Evolutionary conservation across 2,888 invertebrate genomes (phyloP).

Genomic region (Stenodera caucasica): DNA sequence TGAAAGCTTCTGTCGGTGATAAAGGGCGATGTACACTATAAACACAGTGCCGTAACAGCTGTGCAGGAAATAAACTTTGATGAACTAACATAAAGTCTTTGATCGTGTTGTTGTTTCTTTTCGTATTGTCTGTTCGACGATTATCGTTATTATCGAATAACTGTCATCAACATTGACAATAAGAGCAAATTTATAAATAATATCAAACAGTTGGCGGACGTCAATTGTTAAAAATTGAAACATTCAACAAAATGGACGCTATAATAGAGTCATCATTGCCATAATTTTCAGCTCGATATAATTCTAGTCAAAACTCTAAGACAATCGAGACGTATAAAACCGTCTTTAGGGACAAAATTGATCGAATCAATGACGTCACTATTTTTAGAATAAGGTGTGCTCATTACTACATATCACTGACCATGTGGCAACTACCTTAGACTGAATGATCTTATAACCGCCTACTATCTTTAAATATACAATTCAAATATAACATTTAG

Average conservation of each 20-base stretch:
- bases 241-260: too few relatives aligned
- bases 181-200: not conserved
- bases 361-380: not conserved
- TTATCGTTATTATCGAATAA: not conserved
- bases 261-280: too few relatives aligned
- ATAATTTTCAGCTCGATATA: too few relatives aligned
- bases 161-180: not conserved
- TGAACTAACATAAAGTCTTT: not conserved
- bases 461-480: not conserved
- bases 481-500: not conserved
- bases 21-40: not conserved
- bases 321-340: too few relatives aligned
- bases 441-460: too few relatives aligned
- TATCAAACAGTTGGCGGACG: not conserved
- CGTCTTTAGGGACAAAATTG: too few relatives aligned
- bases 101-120: not conserved
- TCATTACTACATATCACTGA: too few relatives aligned
- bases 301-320: too few relatives aligned
- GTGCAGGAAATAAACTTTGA: not conserved
- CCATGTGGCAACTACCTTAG: too few relatives aligned
- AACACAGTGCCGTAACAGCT: constrained; percentile 1
- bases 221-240: too few relatives aligned
- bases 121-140: not conserved
- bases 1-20: not conserved
- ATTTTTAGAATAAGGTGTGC: constrained; percentile 54